Conservation (phyloP, 53 echinoderm and acorn worm genomes). For the Hippasteria phrygiana region DNA sequence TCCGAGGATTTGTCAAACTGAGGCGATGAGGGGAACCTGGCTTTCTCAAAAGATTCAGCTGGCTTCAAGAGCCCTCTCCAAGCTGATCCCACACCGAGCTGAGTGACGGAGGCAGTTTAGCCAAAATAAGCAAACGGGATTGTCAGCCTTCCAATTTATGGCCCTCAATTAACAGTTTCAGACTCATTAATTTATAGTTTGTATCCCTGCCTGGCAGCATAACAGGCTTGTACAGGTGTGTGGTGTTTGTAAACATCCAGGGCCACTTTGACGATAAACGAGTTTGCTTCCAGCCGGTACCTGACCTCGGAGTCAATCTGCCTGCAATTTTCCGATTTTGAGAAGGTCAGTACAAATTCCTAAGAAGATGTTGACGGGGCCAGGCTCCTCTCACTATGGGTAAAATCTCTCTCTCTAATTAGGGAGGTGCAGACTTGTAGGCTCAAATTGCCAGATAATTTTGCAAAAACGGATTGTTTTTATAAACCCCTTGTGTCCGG, state of each 20-base stretch:
- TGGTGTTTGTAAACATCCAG: slow-evolving; percentile 47
- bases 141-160: slow-evolving; percentile 39
- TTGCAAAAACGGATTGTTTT: too few species aligned
- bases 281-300: background rate
- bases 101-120: slow-evolving; percentile 32
- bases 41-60: background rate
- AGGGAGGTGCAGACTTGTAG: too few species aligned
- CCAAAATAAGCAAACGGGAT: slow-evolving; percentile 48
- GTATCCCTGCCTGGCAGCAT: background rate
- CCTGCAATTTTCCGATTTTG: background rate
- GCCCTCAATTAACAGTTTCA: slow-evolving; percentile 36
- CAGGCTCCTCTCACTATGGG: too few species aligned
- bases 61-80: background rate
- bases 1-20: too few species aligned
- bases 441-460: too few species aligned
- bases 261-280: slow-evolving; percentile 34
- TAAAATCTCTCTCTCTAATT: too few species aligned
- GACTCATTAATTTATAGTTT: slow-evolving; percentile 26
- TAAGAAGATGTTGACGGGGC: background rate
- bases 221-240: slow-evolving; percentile 35
- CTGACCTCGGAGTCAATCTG: background rate
- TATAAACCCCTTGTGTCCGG: too few species aligned
- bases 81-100: background rate
- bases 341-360: background rate
- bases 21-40: too few species aligned